These are phyloP conservation scores for Galagoides demidoff DNA, from an alignment of 2,797 vertebrate species.

Conservation along the genomic window DNA sequence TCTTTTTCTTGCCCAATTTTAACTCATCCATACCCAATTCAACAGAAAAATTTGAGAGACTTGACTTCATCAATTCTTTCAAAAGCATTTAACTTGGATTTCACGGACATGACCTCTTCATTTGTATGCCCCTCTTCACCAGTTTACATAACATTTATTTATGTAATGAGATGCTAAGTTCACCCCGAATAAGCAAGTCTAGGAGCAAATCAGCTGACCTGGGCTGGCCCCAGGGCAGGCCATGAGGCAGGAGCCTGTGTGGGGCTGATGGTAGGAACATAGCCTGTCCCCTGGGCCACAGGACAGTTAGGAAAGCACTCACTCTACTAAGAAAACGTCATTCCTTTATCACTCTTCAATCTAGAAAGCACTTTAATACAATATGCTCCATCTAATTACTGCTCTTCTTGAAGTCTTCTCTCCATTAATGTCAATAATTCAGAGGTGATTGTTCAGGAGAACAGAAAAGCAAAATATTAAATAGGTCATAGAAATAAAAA, in stretches of 20 bases:
- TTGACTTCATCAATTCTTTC: background rate
- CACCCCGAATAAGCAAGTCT: background rate
- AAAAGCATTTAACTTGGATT: background rate
- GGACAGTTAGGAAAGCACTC: background rate
- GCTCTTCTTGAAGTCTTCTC: background rate
- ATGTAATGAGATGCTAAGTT: background rate
- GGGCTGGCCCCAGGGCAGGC: accelerated
- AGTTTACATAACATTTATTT: background rate
- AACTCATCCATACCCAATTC: background rate
- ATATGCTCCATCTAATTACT: background rate
- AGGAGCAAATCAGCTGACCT: background rate
- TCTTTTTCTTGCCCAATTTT: background rate
- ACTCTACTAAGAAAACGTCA: background rate
- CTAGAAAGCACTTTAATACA: background rate
- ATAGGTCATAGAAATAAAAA: background rate
- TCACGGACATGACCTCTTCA: background rate
- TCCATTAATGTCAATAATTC: constrained; percentile 53
- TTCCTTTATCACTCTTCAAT: background rate
- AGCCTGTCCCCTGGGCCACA: background rate
- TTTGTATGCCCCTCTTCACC: background rate
- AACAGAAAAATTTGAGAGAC: constrained; percentile 8
- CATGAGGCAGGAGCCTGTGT: background rate
- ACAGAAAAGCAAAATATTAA: background rate
- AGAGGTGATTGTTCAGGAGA: background rate
- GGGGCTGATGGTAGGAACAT: background rate